Conservation (phyloP, 1,140 invertebrate species). For the Drosophila repletoides region DNA sequence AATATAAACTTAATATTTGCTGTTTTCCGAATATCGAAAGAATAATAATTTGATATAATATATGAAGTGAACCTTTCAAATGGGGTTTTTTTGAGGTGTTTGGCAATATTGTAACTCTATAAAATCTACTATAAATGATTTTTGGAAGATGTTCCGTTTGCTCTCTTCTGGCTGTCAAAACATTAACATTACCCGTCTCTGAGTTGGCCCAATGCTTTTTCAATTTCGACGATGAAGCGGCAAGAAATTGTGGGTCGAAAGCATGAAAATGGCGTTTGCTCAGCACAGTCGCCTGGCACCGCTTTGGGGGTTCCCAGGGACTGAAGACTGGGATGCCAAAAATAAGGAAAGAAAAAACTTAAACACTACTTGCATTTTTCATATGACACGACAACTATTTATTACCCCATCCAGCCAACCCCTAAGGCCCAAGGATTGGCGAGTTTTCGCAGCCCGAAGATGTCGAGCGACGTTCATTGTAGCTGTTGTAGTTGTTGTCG, state of each 20-base stretch:
- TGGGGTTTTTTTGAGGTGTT: too few species aligned
- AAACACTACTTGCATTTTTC: constrained; percentile 79
- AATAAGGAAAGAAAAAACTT: constrained; percentile 68
- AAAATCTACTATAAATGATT: constrained; percentile 13
- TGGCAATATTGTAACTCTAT: too few species aligned
- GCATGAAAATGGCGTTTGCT: constrained; percentile 55
- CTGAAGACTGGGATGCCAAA: constrained; percentile 43
- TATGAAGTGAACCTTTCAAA: too few species aligned
- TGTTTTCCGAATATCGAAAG: too few species aligned
- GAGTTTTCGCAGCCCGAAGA: constrained; percentile 37
- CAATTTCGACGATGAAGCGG: constrained; percentile 75
- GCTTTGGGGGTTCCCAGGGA: background rate
- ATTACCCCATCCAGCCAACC: constrained; percentile 51
- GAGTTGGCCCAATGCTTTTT: constrained; percentile 51
- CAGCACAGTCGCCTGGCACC: constrained; percentile 12
- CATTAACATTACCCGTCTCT: constrained; percentile 13
- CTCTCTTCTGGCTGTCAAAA: too few species aligned
- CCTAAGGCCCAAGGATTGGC: constrained; percentile 4
- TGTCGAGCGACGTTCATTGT: constrained; percentile 21
- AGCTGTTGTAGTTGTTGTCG: constrained; percentile 23
- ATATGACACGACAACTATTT: constrained; percentile 78
- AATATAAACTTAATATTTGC: too few species aligned
- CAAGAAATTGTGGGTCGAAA: constrained; percentile 23
- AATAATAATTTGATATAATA: too few species aligned
- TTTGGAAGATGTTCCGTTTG: background rate